phyloP scores from a whole-genome alignment of 2,888 invertebrate species.

The Drosophila subsilvestris region DNA sequence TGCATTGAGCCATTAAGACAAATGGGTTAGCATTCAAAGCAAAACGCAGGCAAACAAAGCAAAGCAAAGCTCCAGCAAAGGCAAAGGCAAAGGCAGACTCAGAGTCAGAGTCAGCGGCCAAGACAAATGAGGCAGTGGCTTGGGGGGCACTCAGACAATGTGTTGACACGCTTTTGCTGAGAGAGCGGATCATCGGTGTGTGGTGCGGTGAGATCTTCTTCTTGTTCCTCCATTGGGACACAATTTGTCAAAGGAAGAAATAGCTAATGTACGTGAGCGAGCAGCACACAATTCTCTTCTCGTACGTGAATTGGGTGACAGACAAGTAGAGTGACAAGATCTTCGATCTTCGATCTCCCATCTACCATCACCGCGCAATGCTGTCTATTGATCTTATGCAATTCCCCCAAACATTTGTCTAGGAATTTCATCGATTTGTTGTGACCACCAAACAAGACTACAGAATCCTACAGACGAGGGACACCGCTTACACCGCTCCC shows the following conservation, averaged over 20 bases:
- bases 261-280: constrained; percentile 72
- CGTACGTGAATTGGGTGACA: constrained; percentile 78
- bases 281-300: constrained; percentile 36
- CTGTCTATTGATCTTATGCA: constrained; percentile 28
- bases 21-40: constrained; percentile 60
- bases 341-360: constrained; percentile 27
- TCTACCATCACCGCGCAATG: constrained; percentile 24
- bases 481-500: background rate
- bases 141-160: constrained; percentile 66
- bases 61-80: constrained; percentile 28
- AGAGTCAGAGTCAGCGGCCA: constrained; percentile 27
- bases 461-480: background rate
- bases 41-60: constrained; percentile 39
- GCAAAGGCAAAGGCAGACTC: constrained; percentile 5
- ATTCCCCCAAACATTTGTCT: constrained; percentile 41
- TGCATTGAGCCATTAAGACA: constrained; percentile 78
- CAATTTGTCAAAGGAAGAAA: constrained; percentile 77
- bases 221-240: constrained; percentile 40
- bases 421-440: constrained; percentile 56
- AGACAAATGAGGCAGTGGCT: constrained; percentile 73
- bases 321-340: constrained; percentile 16
- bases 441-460: constrained; percentile 40
- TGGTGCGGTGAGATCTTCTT: constrained; percentile 4
- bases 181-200: background rate
- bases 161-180: constrained; percentile 74